phyloP scores from a whole-genome alignment of 2,888 invertebrate genomes.

The Agriotes lineatus region DNA sequence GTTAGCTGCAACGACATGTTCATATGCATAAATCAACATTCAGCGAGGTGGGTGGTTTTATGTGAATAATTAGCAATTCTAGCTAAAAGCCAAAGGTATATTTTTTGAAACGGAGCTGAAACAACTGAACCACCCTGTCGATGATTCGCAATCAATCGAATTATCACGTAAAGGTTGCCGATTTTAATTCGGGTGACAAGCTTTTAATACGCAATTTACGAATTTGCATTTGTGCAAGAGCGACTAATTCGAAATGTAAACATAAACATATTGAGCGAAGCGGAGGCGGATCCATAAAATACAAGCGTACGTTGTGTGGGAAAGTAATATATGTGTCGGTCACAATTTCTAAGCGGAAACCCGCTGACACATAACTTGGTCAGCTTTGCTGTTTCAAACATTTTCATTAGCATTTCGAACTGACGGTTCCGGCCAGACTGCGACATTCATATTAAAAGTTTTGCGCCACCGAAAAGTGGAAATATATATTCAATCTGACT shows the following conservation, averaged over 20 bases:
- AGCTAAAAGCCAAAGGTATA: too few species aligned
- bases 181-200: constrained; percentile 10
- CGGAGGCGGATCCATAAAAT: constrained; percentile 30
- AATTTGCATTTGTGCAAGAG: constrained; percentile 24
- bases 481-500: constrained; percentile 48
- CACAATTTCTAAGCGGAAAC: constrained; percentile 50
- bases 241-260: constrained; percentile 24
- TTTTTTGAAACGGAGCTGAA: too few species aligned
- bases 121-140: too few species aligned
- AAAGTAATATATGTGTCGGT: constrained; percentile 49
- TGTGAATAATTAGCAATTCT: too few species aligned
- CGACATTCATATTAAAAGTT: constrained; percentile 52
- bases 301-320: constrained; percentile 38
- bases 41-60: too few species aligned
- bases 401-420: constrained; percentile 51
- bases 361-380: constrained; percentile 51
- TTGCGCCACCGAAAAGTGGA: constrained; percentile 37
- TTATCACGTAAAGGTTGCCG: constrained; percentile 7
- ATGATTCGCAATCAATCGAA: not conserved
- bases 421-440: constrained; percentile 47
- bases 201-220: constrained; percentile 22
- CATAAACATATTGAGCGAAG: constrained; percentile 24
- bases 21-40: too few species aligned
- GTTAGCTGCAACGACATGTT: too few species aligned
- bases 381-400: constrained; percentile 50